A percentile compares a stretch with the other conserved stretches of the same genome.
Conservation (phyloP, 2,888 invertebrate species). For the Trichacis sp. region DNA sequence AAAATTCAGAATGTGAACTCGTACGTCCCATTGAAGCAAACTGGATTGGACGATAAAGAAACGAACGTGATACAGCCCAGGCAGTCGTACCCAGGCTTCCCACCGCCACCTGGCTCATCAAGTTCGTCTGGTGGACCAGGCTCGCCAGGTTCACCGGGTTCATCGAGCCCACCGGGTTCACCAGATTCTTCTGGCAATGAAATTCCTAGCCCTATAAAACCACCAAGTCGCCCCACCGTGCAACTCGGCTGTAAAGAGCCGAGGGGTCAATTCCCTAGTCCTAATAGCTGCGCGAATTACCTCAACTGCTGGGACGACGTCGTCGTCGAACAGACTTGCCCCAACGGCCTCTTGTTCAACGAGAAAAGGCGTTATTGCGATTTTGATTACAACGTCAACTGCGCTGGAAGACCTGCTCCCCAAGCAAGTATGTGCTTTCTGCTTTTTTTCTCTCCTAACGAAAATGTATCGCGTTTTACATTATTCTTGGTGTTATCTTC, state of each 20-base stretch:
- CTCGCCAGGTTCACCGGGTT: slow-evolving; percentile 40
- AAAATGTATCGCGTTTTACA: no score
- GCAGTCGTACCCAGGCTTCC: slow-evolving; percentile 57
- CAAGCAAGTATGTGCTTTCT: slow-evolving; percentile 63
- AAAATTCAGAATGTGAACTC: slow-evolving; percentile 52
- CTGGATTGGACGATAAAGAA: slow-evolving; percentile 29
- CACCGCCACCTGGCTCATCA: slow-evolving; percentile 66
- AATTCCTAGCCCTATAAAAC: slow-evolving; percentile 50
- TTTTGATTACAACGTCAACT: slow-evolving; percentile 75
- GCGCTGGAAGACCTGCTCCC: slow-evolving; percentile 70
- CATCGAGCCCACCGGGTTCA: slow-evolving; percentile 7
- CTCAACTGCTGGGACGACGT: slow-evolving; percentile 81
- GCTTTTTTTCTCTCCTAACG: no score
- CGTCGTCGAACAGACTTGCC: slow-evolving; percentile 77
- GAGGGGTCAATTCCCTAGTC: slow-evolving; percentile 76
- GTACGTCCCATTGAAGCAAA: slow-evolving; percentile 42
- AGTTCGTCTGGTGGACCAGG: slow-evolving; percentile 49
- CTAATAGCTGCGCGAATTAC: slow-evolving; percentile 74
- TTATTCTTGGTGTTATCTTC: no score
- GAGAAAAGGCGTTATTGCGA: slow-evolving; percentile 74
- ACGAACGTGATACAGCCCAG: slow-evolving; percentile 24
- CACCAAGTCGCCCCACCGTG: slow-evolving; percentile 38
- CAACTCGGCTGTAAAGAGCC: slow-evolving; percentile 60
- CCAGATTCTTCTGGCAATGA: slow-evolving; percentile 49
- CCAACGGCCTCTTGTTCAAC: slow-evolving; percentile 74